Evolutionary conservation across 2,888 invertebrate genomes (phyloP), one percentile per base, ranked within the genome.

Genomic region (Yponomeuta malinellus): DNA sequence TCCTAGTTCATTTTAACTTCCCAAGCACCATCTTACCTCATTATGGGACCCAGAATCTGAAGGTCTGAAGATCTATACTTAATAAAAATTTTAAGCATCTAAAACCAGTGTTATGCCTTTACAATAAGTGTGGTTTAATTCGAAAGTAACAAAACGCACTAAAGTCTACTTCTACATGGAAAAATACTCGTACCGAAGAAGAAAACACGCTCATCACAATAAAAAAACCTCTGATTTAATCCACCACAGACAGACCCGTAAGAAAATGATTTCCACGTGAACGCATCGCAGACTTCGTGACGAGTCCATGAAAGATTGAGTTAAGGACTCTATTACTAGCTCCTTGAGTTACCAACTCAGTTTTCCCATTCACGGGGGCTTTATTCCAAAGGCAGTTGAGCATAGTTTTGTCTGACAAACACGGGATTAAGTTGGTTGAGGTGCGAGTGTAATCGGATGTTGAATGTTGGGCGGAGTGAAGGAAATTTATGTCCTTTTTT

Each of bases 271-370:
- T 82, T 78, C 78, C 82, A 78, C 80, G 72, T 88, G 87, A 88
- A 85, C 82, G 87, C 86, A 77, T 73, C 80, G 76, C 73, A 79
- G 77, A 78, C 71, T 75, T 73, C 72, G 78, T 87, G 89, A 88
- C 81, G 82, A 81, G 82, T 75, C 77, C 80, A 77, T 77, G 77
- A 77, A 80, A 83, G 84, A 88, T 88, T 82, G 83, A 79, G 79
- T 86, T 87, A 87, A 87, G 85, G 86, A 83, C 79, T 80, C 78
- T 75, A 76, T 76, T 73, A 74, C 73, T 70, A 67, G 37, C 65
- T 29, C 33, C 12, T 33, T 65, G 12, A 65, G 23, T 33, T 29
- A 33, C 65, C 65, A 65, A 2, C 4, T n/a, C n/a, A n/a, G 1
- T 1, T 12, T n/a, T 67, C 5, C 48, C 1, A 15, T 37, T 37